A percentile compares a stretch with the other conserved stretches of the same genome.
Conservation (phyloP, 2,888 invertebrate species). For the Rhamnusium bicolor region DNA sequence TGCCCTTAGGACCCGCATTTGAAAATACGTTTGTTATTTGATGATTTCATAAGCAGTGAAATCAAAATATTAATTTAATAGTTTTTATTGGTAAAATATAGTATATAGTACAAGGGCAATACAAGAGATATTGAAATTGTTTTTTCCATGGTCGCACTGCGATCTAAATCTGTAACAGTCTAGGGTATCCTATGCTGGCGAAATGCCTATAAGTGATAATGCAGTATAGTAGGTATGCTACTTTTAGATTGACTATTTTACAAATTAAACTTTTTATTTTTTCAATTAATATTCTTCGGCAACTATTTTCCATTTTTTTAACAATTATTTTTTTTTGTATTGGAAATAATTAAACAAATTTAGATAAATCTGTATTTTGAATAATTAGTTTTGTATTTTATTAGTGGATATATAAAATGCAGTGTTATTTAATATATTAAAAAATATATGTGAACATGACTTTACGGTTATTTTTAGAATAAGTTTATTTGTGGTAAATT, state of each 20-base stretch:
- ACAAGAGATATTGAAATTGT: slow-evolving; percentile 29
- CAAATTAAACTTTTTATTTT: slow-evolving; percentile 36
- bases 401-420: slow-evolving; percentile 29
- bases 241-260: slow-evolving; percentile 64
- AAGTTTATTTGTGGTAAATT: slow-evolving; percentile 60
- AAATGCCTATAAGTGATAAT: slow-evolving; percentile 68
- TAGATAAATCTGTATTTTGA: slow-evolving; percentile 29
- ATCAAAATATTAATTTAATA: too few relatives aligned
- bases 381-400: slow-evolving; percentile 8
- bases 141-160: slow-evolving; percentile 46
- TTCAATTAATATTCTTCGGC: background rate
- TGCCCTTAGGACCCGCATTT: too few relatives aligned
- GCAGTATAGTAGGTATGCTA: slow-evolving; percentile 63
- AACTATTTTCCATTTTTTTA: slow-evolving; percentile 23
- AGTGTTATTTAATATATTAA: slow-evolving; percentile 30
- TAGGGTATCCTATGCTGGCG: slow-evolving; percentile 67
- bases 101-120: slow-evolving; percentile 3
- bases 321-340: background rate
- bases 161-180: slow-evolving; percentile 68
- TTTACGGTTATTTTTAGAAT: slow-evolving; percentile 54
- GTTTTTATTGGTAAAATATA: background rate
- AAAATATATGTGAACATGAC: slow-evolving; percentile 31
- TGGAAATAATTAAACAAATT: too few relatives aligned
- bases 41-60: too few relatives aligned
- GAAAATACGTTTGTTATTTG: too few relatives aligned